Evolutionary conservation across 2,888 invertebrate species (phyloP).

Genomic region (Chorisops tibialis): DNA sequence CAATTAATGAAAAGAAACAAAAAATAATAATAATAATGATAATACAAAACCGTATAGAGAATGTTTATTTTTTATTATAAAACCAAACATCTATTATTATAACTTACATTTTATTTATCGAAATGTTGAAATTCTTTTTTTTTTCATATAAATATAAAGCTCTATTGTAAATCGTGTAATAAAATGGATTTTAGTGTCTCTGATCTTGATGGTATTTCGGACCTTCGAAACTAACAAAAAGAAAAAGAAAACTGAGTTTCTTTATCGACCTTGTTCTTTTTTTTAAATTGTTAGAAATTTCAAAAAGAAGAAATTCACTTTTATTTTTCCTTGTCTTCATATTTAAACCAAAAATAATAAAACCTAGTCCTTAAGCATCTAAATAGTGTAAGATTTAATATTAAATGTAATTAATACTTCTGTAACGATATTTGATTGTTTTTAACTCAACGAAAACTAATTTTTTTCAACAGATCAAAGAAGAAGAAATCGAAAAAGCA

Average conservation of each 20-base stretch:
- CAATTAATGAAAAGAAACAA: conserved; percentile 38
- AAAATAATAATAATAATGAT: conserved; percentile 3
- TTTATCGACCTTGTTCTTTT: not conserved
- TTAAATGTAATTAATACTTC: not conserved
- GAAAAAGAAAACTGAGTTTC: not conserved
- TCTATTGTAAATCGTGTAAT: too few species aligned
- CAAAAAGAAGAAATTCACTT: not conserved
- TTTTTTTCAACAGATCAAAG: conserved; percentile 48
- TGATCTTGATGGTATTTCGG: too few species aligned
- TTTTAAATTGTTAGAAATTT: not conserved
- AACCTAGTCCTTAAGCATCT: too few species aligned
- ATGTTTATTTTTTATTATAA: too few species aligned
- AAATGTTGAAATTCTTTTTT: too few species aligned
- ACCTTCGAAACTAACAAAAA: not conserved
- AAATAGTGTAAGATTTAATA: not conserved
- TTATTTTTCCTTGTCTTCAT: not conserved
- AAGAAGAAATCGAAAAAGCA: conserved; percentile 60
- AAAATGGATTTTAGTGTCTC: too few species aligned
- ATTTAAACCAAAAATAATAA: not conserved
- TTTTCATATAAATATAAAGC: too few species aligned
- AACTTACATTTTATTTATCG: too few species aligned
- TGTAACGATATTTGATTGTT: not conserved
- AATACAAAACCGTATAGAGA: too few species aligned
- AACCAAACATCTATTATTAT: too few species aligned
- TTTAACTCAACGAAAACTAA: too few species aligned